phyloP scores from a whole-genome alignment of 2,888 invertebrate species.

The Sceliomorpha sp. region DNA sequence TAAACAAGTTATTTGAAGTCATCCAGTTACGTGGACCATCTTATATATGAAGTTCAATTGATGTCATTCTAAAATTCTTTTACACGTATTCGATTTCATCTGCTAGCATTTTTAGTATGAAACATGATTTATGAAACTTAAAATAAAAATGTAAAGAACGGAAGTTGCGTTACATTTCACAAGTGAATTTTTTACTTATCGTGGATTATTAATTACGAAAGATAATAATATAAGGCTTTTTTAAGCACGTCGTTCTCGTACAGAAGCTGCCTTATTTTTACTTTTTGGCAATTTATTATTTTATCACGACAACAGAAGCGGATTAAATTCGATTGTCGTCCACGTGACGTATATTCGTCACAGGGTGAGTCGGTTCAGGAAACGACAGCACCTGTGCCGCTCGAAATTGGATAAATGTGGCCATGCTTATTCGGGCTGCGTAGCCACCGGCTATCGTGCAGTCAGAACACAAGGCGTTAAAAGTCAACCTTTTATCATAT shows the following conservation, averaged over 20 bases:
- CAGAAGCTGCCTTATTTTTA: conserved; percentile 9
- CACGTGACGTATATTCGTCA: conserved; percentile 46
- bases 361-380: conserved; percentile 22
- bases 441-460: conserved; percentile 14
- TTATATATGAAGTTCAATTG: too few relatives aligned
- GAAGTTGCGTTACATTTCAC: too few relatives aligned
- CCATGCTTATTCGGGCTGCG: conserved; percentile 20
- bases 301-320: conserved; percentile 30
- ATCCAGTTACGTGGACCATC: too few relatives aligned
- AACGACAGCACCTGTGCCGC: conserved; percentile 43
- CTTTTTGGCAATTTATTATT: conserved; percentile 31
- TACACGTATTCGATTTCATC: too few relatives aligned
- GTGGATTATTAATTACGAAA: too few relatives aligned
- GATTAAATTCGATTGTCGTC: conserved; percentile 46
- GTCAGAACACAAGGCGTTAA: conserved; percentile 12
- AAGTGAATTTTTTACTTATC: too few relatives aligned
- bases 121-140: too few relatives aligned
- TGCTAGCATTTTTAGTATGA: too few relatives aligned
- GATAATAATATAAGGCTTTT: too few relatives aligned
- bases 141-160: too few relatives aligned
- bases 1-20: too few relatives aligned
- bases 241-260: conserved; percentile 3
- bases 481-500: conserved; percentile 15
- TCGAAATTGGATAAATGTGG: conserved; percentile 40
- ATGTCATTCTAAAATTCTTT: too few relatives aligned